phyloP scores from a whole-genome alignment of 1,140 invertebrate genomes.

The Latrodectus geometricus region DNA sequence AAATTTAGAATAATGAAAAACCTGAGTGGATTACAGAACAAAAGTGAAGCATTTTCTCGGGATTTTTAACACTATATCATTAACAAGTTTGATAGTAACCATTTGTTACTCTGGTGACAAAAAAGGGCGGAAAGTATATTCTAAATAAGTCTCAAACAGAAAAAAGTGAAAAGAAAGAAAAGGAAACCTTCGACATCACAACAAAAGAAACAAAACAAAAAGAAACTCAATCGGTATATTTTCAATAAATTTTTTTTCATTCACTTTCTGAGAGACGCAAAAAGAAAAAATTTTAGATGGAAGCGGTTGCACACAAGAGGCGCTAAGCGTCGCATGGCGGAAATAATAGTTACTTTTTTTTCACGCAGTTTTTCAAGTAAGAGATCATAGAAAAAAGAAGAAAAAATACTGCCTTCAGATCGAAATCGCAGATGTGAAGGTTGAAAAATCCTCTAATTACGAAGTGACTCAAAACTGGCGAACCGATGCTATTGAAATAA shows the following conservation, averaged over 20 bases:
- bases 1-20: too few species aligned
- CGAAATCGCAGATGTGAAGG: constrained; percentile 30
- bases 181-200: not conserved
- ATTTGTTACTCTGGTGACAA: too few species aligned
- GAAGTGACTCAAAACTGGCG: not conserved
- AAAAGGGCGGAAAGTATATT: too few species aligned
- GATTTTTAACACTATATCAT: too few species aligned
- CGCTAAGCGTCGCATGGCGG: constrained; percentile 28
- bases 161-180: not conserved
- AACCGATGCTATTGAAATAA: not conserved
- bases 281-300: not conserved
- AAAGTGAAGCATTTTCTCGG: too few species aligned
- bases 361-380: not conserved
- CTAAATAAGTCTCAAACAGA: too few species aligned
- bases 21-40: too few species aligned
- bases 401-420: not conserved
- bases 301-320: not conserved
- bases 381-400: constrained; percentile 12
- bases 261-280: not conserved
- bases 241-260: not conserved
- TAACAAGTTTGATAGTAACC: too few species aligned
- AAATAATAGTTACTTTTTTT: constrained; percentile 33
- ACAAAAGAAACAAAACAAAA: not conserved
- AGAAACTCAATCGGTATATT: not conserved
- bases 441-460: constrained; percentile 52